phyloP scores from a whole-genome alignment of 2,888 invertebrate genomes.

The Lasioglossum lativentre region DNA sequence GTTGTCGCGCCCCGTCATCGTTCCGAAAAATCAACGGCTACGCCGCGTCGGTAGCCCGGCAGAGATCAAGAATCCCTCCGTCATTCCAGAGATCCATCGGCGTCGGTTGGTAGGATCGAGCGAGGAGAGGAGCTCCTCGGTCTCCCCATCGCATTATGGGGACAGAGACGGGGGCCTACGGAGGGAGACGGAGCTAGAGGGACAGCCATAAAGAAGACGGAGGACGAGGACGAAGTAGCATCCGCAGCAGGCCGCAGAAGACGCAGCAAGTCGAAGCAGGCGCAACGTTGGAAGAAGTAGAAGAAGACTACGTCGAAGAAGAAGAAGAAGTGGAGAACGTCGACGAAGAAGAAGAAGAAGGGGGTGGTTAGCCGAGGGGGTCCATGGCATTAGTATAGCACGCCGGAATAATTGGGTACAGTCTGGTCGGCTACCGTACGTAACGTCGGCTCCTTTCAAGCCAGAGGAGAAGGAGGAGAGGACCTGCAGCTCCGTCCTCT shows the following conservation, averaged over 20 bases:
- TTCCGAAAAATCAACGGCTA: conserved; percentile 54
- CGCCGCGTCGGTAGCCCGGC: conserved; percentile 49
- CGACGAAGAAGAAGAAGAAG: conserved; percentile 40
- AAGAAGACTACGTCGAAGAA: not conserved
- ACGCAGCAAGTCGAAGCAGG: not conserved
- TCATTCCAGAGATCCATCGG: conserved; percentile 63
- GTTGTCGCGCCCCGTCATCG: conserved; percentile 17
- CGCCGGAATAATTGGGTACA: conserved; percentile 84
- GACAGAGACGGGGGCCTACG: conserved; percentile 52
- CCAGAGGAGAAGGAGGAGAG: conserved; percentile 50
- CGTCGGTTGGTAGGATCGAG: conserved; percentile 49
- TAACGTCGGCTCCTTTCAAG: conserved; percentile 83
- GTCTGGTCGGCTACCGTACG: conserved; percentile 82
- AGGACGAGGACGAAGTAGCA: conserved; percentile 15
- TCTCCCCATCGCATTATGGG: conserved; percentile 70
- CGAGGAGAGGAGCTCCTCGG: not conserved
- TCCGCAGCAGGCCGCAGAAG: not conserved
- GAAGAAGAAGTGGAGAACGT: conserved; percentile 22
- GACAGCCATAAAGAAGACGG: conserved; percentile 35
- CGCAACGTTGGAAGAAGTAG: not conserved
- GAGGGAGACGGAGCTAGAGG: conserved; percentile 3
- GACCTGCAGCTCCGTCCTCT: conserved; percentile 60
- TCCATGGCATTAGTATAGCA: conserved; percentile 83
- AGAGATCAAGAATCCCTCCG: conserved; percentile 62
- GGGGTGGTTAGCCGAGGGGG: conserved; percentile 68